Base-by-base conservation (phyloP, 23 tunicate species). In the Trididemnum nubilum region DNA sequence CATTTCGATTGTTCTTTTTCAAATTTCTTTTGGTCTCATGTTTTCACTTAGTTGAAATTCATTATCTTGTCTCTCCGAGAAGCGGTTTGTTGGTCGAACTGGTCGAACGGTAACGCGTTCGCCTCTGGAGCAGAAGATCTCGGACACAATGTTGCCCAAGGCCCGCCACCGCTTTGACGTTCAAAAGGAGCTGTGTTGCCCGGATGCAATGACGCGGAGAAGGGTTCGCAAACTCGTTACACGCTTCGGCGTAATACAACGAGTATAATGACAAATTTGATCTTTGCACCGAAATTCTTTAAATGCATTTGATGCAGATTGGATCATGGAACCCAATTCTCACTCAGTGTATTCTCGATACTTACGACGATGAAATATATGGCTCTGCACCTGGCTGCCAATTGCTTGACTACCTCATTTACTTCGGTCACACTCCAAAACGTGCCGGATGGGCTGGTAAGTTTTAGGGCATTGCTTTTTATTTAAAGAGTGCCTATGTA, bases 401-500 rank as follows among this genome's bases (percentile, higher is more conserved):
- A 26, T 82, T 93, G 93, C 71, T 87, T 23, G 71, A 72, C 33
- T 61, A 81, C 9, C 76, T 93, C 22, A 79, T 71, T 27, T 81
- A 78, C 76, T 83, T 93, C 54, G 89, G 87, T 24, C 38, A 83
- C 31, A 33, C 79, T 0, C 82, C 93, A 36, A 93, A 87, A 38
- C 86, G 79, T 35, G 89, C 98, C 24, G 98, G 98, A 35, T 93
- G 98, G 98, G 36, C 51, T 59, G 81, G 98, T 93, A 63, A 35
- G 81, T 44, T 44, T 7, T 44, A n/a, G n/a, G n/a, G 9, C 9
- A 25, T 64, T n/a, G 19, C 39, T 22, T 63, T 63, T n/a, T n/a
- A n/a, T n/a, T n/a, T n/a, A n/a, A n/a, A n/a, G n/a, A n/a, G n/a
- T n/a, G n/a, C n/a, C n/a, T n/a, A n/a, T n/a, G n/a, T n/a, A n/a